Percentiles rank a stretch among this genome's conserved stretches.
Evolutionary conservation across 37 sponge, comb jelly and placozoan genomes (phyloP).

Genomic region (Hexactinellida sp.): DNA sequence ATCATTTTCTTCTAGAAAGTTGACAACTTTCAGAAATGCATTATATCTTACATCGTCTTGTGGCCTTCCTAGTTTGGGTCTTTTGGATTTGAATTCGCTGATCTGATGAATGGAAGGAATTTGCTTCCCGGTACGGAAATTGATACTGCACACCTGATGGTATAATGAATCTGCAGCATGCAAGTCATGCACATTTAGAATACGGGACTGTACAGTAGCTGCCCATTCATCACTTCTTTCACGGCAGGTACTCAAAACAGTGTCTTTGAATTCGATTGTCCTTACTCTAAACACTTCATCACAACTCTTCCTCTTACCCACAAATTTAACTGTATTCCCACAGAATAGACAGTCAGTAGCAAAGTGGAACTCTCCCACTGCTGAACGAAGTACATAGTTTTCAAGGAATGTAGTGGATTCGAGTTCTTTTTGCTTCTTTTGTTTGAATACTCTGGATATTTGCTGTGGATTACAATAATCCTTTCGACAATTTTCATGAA

Average conservation of each 20-base stretch:
- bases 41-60: slow-evolving; percentile 24
- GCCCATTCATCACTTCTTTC: slow-evolving; percentile 31
- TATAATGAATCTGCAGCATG: slow-evolving; percentile 34
- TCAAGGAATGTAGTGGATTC: neutral
- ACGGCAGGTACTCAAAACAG: slow-evolving; percentile 21
- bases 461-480: slow-evolving; percentile 25
- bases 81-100: slow-evolving; percentile 21
- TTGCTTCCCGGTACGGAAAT: slow-evolving; percentile 31
- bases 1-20: slow-evolving; percentile 32
- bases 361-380: slow-evolving; percentile 28
- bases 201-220: slow-evolving; percentile 26
- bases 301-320: slow-evolving; percentile 23
- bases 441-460: slow-evolving; percentile 22
- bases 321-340: slow-evolving; percentile 24
- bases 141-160: slow-evolving; percentile 25
- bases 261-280: slow-evolving; percentile 25
- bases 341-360: slow-evolving; percentile 32
- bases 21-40: slow-evolving; percentile 37
- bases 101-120: slow-evolving; percentile 30
- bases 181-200: slow-evolving; percentile 36
- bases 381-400: slow-evolving; percentile 27
- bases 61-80: slow-evolving; percentile 25
- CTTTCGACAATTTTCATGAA: slow-evolving; percentile 19
- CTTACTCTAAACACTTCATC: slow-evolving; percentile 32
- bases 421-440: slow-evolving; percentile 11